These are phyloP conservation scores for Drepana falcataria DNA, from an alignment of 2,888 invertebrate genomes.

Conservation along the genomic window DNA sequence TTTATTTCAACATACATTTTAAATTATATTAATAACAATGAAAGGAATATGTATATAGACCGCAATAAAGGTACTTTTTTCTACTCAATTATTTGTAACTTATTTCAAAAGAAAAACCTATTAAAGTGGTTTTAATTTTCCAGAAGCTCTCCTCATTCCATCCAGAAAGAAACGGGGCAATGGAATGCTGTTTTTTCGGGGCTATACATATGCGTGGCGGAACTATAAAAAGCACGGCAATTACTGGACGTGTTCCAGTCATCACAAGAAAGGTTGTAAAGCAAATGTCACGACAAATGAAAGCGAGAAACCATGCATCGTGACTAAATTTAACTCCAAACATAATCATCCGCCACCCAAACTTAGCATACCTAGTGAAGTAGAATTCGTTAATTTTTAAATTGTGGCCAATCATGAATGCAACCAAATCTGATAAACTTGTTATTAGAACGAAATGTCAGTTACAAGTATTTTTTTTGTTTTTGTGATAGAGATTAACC, in stretches of 20 bases:
- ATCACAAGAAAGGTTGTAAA: constrained; percentile 56
- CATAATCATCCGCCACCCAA: constrained; percentile 47
- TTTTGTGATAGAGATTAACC: too few species aligned
- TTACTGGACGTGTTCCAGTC: constrained; percentile 62
- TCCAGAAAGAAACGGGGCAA: constrained; percentile 37
- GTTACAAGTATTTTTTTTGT: too few species aligned
- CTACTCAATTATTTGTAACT: background rate
- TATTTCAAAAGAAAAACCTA: background rate
- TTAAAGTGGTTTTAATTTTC: constrained; percentile 14
- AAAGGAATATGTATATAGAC: too few species aligned
- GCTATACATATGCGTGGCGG: constrained; percentile 53
- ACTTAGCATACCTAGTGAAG: constrained; percentile 24
- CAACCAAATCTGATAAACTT: too few species aligned
- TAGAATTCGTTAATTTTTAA: constrained; percentile 16
- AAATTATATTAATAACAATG: too few species aligned
- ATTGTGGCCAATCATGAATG: constrained; percentile 3
- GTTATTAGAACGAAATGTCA: too few species aligned
- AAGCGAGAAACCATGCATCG: constrained; percentile 25
- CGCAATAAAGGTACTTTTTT: too few species aligned
- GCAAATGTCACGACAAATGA: constrained; percentile 47
- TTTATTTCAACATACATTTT: too few species aligned
- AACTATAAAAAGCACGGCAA: constrained; percentile 42
- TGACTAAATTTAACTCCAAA: constrained; percentile 27
- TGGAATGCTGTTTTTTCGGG: constrained; percentile 43
- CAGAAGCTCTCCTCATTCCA: constrained; percentile 50